Conservation (phyloP, 2,888 invertebrate genomes). For the Epicampocera succincta region DNA sequence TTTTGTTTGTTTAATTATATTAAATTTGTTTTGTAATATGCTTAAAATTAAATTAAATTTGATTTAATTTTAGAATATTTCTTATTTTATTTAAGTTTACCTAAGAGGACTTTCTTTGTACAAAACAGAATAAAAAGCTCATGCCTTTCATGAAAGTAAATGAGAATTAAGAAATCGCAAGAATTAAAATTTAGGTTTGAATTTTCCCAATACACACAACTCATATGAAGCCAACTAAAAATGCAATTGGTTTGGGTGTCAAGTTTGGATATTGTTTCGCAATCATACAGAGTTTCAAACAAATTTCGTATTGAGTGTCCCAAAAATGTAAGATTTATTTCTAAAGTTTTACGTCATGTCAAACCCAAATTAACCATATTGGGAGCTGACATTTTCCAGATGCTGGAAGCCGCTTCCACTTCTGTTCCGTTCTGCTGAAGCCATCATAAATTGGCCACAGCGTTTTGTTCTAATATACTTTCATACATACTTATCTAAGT, state of each 20-base stretch:
- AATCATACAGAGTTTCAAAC: background rate
- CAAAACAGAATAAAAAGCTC: conserved; percentile 43
- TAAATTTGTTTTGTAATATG: conserved; percentile 45
- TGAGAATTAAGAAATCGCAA: conserved; percentile 26
- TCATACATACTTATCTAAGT: too few relatives aligned
- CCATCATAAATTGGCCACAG: too few relatives aligned
- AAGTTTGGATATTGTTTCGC: background rate
- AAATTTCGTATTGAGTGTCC: background rate
- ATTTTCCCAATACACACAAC: background rate
- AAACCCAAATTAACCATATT: too few relatives aligned
- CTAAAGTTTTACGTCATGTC: too few relatives aligned
- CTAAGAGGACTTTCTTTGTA: conserved; percentile 53
- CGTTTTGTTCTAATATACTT: too few relatives aligned
- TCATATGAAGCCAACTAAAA: conserved; percentile 6
- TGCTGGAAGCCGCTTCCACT: too few relatives aligned
- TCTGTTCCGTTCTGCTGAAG: too few relatives aligned
- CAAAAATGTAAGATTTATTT: conserved; percentile 34
- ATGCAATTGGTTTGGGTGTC: conserved; percentile 27
- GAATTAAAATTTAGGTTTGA: background rate
- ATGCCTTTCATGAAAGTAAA: conserved; percentile 66
- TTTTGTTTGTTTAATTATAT: conserved; percentile 65
- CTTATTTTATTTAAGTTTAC: conserved; percentile 48
- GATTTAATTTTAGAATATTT: conserved; percentile 69
- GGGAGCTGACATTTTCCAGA: too few relatives aligned
- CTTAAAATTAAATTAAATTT: conserved; percentile 68